Conservation (phyloP, 1,140 invertebrate genomes). For the Trichoplusia ni region DNA sequence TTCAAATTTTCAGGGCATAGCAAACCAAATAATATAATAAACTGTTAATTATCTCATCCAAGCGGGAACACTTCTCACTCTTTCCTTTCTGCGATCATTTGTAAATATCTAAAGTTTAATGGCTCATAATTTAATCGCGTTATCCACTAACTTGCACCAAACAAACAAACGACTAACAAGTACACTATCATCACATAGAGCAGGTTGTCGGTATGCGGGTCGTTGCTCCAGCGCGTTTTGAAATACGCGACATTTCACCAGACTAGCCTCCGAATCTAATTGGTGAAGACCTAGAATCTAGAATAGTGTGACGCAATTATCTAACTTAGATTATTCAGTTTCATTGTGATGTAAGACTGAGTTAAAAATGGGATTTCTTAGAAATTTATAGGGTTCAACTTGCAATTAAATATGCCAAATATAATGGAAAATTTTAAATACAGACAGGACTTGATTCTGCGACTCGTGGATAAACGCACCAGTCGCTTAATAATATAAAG, state of each 20-base stretch:
- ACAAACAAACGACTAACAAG: slow-evolving; percentile 51
- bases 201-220: slow-evolving; percentile 75
- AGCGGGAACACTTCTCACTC: neutral
- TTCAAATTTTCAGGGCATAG: no score
- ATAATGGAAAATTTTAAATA: no score
- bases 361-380: no score
- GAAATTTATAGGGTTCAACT: no score
- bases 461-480: no score
- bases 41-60: no score
- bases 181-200: slow-evolving; percentile 76
- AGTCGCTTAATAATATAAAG: no score
- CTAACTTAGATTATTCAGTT: no score
- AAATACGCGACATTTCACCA: slow-evolving; percentile 69
- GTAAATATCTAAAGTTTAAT: neutral
- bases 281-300: slow-evolving; percentile 71
- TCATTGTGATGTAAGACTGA: no score
- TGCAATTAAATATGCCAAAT: no score
- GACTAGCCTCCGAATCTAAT: slow-evolving; percentile 62
- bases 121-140: neutral
- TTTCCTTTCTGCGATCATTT: neutral
- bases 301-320: slow-evolving; percentile 57
- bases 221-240: slow-evolving; percentile 71
- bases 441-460: no score
- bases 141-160: slow-evolving; percentile 31
- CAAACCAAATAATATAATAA: no score